Percentiles rank a stretch among this genome's conserved stretches.
Evolutionary conservation across 92 coral and sea anemone species (phyloP).

Genomic region (Zoanthus sansibaricus): DNA sequence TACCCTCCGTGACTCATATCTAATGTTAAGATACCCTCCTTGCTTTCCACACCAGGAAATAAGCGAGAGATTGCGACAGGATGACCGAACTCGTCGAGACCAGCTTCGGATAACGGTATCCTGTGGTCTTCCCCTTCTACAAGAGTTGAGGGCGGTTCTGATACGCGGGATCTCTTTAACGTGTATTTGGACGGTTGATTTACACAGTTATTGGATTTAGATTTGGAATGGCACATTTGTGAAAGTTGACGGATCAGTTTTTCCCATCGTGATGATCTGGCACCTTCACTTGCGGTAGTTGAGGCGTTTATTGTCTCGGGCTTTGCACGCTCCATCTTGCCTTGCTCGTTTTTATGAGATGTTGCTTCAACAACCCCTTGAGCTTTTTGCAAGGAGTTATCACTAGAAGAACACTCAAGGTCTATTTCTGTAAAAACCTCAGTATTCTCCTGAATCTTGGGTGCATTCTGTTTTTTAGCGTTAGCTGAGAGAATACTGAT

Average conservation of each 20-base stretch:
- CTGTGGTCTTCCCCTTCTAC: neutral
- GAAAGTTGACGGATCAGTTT: constrained; percentile 68
- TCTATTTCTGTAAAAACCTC: constrained; percentile 78
- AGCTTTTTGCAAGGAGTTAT: constrained; percentile 71
- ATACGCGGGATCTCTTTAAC: constrained; percentile 80
- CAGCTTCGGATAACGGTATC: constrained; percentile 15
- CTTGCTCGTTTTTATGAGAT: constrained; percentile 69
- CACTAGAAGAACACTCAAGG: constrained; percentile 58
- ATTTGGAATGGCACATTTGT: constrained; percentile 56
- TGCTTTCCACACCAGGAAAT: constrained; percentile 63
- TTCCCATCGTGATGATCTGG: constrained; percentile 86
- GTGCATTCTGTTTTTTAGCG: constrained; percentile 21
- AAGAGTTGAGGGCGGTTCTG: neutral
- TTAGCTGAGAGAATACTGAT: neutral
- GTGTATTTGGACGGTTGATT: constrained; percentile 69
- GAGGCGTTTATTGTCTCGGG: constrained; percentile 54
- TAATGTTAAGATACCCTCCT: constrained; percentile 73
- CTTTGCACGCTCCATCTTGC: constrained; percentile 50
- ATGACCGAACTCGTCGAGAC: constrained; percentile 77
- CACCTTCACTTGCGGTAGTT: constrained; percentile 52
- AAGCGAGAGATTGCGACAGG: constrained; percentile 52
- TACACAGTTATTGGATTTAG: neutral
- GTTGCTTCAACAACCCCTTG: constrained; percentile 40
- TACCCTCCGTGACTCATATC: constrained; percentile 73
- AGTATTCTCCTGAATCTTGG: constrained; percentile 61